Percentiles rank a stretch among this genome's conserved stretches.
These are phyloP conservation scores for Luscinia megarhynchos DNA, from an alignment of 2,797 vertebrate species.

Conservation along the genomic window DNA sequence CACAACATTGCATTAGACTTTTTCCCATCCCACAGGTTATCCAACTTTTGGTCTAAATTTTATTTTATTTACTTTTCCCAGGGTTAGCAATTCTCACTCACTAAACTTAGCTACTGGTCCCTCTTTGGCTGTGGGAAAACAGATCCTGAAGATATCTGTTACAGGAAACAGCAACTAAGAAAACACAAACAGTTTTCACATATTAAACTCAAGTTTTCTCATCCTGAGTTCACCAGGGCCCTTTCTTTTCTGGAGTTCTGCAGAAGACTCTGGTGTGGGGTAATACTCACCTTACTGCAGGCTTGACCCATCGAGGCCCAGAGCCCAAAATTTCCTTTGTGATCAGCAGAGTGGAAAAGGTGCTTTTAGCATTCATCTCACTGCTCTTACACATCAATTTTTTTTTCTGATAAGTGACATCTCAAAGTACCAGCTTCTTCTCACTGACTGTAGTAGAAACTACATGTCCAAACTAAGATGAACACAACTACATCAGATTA, in stretches of 20 bases:
- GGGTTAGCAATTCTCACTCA: neutral
- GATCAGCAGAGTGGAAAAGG: neutral
- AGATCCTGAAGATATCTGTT: neutral
- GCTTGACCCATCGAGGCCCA: fast-evolving
- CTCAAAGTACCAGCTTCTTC: neutral
- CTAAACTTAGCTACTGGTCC: neutral
- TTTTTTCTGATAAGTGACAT: neutral
- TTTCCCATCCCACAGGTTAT: neutral
- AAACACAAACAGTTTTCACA: neutral
- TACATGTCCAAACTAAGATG: neutral
- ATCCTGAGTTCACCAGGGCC: neutral
- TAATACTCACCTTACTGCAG: neutral
- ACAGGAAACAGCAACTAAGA: neutral
- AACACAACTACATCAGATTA: neutral
- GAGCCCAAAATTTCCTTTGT: neutral
- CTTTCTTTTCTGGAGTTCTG: neutral
- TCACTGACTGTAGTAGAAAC: neutral
- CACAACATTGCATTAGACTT: neutral
- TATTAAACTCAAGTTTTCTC: neutral
- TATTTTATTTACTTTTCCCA: neutral
- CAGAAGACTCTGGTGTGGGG: neutral
- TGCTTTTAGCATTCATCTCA: neutral
- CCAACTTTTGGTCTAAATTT: neutral
- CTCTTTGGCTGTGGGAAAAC: neutral
- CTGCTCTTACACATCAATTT: neutral